Conservation (phyloP, 2,113 vertebrate genomes). For the Synchiropus splendidus region DNA sequence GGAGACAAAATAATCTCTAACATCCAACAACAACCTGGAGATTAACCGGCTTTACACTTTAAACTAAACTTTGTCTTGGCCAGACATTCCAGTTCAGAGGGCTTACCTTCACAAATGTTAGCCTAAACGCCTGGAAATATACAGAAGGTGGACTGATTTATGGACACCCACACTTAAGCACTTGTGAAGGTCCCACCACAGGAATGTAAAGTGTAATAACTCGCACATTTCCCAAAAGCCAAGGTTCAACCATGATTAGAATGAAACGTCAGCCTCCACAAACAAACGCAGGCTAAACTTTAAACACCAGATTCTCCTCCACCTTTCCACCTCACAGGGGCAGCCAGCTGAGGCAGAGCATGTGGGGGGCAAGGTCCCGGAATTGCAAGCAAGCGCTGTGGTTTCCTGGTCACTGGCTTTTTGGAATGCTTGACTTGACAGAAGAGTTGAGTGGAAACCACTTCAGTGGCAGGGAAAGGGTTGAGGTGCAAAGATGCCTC, state of each 20-base stretch:
- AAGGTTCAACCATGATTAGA: conserved; percentile 37
- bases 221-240: conserved; percentile 31
- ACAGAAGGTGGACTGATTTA: conserved; percentile 6
- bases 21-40: conserved; percentile 36
- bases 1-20: conserved; percentile 15
- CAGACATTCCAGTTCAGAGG: not conserved
- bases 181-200: conserved; percentile 40
- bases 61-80: conserved; percentile 2
- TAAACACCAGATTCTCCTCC: conserved; percentile 3
- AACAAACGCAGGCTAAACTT: conserved; percentile 19
- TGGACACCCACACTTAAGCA: conserved; percentile 10
- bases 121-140: conserved; percentile 15
- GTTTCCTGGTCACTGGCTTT: conserved; percentile 49
- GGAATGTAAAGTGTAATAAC: conserved; percentile 47
- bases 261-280: conserved; percentile 35
- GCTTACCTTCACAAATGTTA: conserved; percentile 1
- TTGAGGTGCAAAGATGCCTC: too few species aligned
- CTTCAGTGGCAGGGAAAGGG: conserved; percentile 11
- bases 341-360: conserved; percentile 20
- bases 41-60: conserved; percentile 3
- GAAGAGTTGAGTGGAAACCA: conserved; percentile 35
- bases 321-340: conserved; percentile 16
- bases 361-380: conserved; percentile 35
- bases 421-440: conserved; percentile 51
- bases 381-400: conserved; percentile 32